Conservation (phyloP, 2,888 invertebrate species). For the Dermolepida albohirtum region DNA sequence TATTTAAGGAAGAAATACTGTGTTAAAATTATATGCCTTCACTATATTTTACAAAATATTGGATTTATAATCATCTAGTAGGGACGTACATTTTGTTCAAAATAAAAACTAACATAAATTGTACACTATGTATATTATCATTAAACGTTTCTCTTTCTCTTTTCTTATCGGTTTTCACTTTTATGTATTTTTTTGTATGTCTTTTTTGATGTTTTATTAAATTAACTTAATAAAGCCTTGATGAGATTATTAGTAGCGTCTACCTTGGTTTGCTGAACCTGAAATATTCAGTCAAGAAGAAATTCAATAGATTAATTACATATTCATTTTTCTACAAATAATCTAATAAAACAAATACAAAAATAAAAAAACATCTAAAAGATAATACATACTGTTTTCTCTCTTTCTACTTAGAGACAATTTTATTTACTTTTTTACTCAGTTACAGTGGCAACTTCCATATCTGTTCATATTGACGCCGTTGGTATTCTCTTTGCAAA, state of each 20-base stretch:
- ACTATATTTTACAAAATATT: conserved; percentile 9
- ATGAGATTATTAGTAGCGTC: conserved; percentile 46
- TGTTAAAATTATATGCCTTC: conserved; percentile 1
- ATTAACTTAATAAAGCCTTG: conserved; percentile 41
- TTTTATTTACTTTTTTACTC: conserved; percentile 15
- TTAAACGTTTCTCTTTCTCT: conserved; percentile 8
- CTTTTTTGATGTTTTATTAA: conserved; percentile 25
- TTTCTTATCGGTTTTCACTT: conserved; percentile 2
- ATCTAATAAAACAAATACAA: conserved; percentile 32
- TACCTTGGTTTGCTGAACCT: conserved; percentile 46
- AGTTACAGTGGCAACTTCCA: conserved; percentile 39
- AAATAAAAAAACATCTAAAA: conserved; percentile 20
- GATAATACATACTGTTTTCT: conserved; percentile 29
- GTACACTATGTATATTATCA: conserved; percentile 35
- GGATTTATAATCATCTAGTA: conserved; percentile 28
- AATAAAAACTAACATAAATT: conserved; percentile 38
- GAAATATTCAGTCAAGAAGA: conserved; percentile 44
- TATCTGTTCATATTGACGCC: conserved; percentile 6
- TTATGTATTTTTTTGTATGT: conserved; percentile 17
- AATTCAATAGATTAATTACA: conserved; percentile 41
- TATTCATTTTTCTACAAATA: conserved; percentile 37
- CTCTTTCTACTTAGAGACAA: conserved; percentile 1
- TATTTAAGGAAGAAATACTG: conserved; percentile 16
- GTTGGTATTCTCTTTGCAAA: background rate
- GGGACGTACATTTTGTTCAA: conserved; percentile 29